Base-by-base conservation (phyloP, 1,140 invertebrate species). In the Diuraphis noxia region DNA sequence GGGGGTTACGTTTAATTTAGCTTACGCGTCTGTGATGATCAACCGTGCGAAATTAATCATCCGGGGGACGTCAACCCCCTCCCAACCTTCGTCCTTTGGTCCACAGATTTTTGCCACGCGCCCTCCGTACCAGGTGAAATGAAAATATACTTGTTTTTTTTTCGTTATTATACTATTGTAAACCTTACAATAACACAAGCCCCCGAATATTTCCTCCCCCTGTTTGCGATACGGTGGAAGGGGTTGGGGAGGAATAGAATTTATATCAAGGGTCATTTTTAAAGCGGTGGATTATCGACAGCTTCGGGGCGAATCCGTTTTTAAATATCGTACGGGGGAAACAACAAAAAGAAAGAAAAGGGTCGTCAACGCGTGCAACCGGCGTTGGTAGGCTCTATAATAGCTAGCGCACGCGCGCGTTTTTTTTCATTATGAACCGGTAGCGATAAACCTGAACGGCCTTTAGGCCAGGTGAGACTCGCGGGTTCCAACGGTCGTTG, bases 21-120 rank as follows among this genome's bases (percentile, higher is more conserved):
- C 88, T 90, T 90, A 72, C 43, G 72, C 88, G 40, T 41, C 63
- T 41, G 72, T 23, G 88, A 90, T 90, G 88, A 90, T 90, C 88
- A 90, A 90, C 88, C 88, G 88, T 90, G 88, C 88, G 88, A 90
- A 90, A 90, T 90, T 90, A 90, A 90, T 90, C 88, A 90, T 90
- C n/a, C 88, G n/a, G 41, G 88, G 88, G 41, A 90, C 72, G 88
- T 90, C 88, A 72, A 90, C 88, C 72, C 41, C 43, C 85, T 46
- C 43, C 17, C 1, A 7, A 21, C n/a, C n/a, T n/a, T 85, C 41
- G 34, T 49, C 41, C 21, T 21, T 23, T 34, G 43, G 85, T 79
- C 56, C 63, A 43, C 88, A 46, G 88, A 90, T 90, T 90, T 90
- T 90, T 77, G 88, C 88, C 88, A 90, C 88, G 88, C 88, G 88